A percentile compares a stretch with the other conserved stretches of the same genome.
These are phyloP conservation scores for Bolborhynchus lineola DNA, from an alignment of 2,113 vertebrate species.

Conservation along the genomic window DNA sequence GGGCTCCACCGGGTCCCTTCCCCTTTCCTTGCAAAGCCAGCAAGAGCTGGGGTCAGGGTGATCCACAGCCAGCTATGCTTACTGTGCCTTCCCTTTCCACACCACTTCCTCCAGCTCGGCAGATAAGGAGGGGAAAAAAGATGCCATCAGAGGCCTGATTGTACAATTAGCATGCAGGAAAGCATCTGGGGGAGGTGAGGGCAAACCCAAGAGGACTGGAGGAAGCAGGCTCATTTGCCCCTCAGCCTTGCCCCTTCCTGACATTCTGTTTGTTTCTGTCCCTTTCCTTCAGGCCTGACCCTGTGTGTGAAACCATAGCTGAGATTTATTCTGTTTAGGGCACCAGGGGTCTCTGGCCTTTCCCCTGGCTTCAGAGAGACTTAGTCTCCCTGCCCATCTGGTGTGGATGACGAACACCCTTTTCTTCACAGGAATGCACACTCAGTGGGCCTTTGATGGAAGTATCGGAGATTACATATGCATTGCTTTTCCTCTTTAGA, in stretches of 20 bases:
- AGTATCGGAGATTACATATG: background rate
- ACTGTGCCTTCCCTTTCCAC: background rate
- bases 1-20: background rate
- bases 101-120: background rate
- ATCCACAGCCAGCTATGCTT: background rate
- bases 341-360: background rate
- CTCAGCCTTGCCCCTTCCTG: slow-evolving; percentile 50
- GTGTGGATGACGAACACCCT: background rate
- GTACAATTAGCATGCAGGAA: background rate
- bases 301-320: background rate
- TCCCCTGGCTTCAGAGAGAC: background rate
- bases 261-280: slow-evolving; percentile 28
- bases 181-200: background rate
- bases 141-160: background rate
- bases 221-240: slow-evolving; percentile 37
- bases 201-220: slow-evolving; percentile 10
- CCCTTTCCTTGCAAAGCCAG: background rate
- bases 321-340: background rate
- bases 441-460: background rate
- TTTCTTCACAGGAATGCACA: background rate
- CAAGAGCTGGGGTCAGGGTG: background rate
- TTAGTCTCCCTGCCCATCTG: background rate
- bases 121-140: background rate
- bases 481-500: background rate
- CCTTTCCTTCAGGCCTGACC: background rate